phyloP scores from a whole-genome alignment of 2,888 invertebrate genomes.

The Mythimna vitellina region DNA sequence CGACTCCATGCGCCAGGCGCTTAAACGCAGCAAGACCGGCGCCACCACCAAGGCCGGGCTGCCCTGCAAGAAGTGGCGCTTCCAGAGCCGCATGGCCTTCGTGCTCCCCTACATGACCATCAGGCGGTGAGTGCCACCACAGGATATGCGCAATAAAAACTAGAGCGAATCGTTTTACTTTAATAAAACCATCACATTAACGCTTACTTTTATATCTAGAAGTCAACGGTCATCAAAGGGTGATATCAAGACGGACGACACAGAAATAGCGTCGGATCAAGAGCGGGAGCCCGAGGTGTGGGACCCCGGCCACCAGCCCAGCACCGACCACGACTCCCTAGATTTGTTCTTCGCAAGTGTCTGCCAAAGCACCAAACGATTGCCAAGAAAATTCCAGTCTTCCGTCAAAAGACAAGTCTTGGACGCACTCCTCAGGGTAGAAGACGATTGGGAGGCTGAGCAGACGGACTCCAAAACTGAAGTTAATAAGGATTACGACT shows the following conservation, averaged over 20 bases:
- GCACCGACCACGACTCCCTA: slow-evolving; percentile 75
- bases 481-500: slow-evolving; percentile 61
- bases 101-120: slow-evolving; percentile 86
- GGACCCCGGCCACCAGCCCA: slow-evolving; percentile 67
- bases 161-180: neutral
- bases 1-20: slow-evolving; percentile 86
- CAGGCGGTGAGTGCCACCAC: slow-evolving; percentile 70
- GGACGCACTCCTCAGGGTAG: slow-evolving; percentile 80
- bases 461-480: slow-evolving; percentile 64
- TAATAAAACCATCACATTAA: neutral
- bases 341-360: slow-evolving; percentile 88
- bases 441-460: slow-evolving; percentile 79
- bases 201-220: slow-evolving; percentile 22
- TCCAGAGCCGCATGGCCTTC: slow-evolving; percentile 85
- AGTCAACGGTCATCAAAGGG: slow-evolving; percentile 61
- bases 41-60: slow-evolving; percentile 80
- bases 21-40: slow-evolving; percentile 79
- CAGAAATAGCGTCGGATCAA: slow-evolving; percentile 74
- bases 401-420: slow-evolving; percentile 81
- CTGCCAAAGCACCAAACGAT: slow-evolving; percentile 82
- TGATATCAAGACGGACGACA: slow-evolving; percentile 77
- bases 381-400: slow-evolving; percentile 78
- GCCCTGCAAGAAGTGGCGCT: slow-evolving; percentile 86
- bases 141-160: neutral
- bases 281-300: slow-evolving; percentile 73